These are phyloP conservation scores for Phalangium opilio DNA, from an alignment of 2,888 invertebrate species.

Conservation along the genomic window DNA sequence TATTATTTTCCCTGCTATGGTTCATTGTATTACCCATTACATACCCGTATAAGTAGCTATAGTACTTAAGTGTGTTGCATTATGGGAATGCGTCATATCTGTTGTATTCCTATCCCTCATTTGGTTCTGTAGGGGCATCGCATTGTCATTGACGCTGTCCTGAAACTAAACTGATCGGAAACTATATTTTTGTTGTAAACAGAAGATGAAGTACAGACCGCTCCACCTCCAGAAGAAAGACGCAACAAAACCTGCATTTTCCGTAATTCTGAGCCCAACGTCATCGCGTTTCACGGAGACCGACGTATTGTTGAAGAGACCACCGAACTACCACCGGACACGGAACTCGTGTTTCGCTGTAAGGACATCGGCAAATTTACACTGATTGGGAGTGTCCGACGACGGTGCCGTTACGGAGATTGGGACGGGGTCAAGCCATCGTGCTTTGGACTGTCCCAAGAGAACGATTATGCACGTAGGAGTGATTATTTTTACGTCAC, in stretches of 20 bases:
- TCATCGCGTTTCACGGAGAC: conserved; percentile 66
- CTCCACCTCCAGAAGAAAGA: conserved; percentile 11
- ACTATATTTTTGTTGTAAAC: background rate
- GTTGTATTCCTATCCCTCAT: too few relatives aligned
- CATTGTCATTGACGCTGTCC: too few relatives aligned
- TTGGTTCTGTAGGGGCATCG: too few relatives aligned
- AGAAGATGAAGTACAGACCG: conserved; percentile 8
- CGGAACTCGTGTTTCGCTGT: conserved; percentile 52
- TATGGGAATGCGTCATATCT: too few relatives aligned
- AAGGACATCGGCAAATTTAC: conserved; percentile 72
- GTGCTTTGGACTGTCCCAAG: conserved; percentile 66
- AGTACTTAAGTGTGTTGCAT: too few relatives aligned
- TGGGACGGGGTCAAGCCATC: conserved; percentile 65
- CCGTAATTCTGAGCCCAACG: conserved; percentile 58
- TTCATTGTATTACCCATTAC: background rate
- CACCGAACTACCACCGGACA: conserved; percentile 60
- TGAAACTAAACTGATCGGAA: too few relatives aligned
- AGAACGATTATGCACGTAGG: conserved; percentile 69
- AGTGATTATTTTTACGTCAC: conserved; percentile 16
- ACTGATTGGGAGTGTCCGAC: conserved; percentile 54
- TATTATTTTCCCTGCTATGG: background rate
- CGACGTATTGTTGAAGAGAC: conserved; percentile 55
- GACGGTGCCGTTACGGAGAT: conserved; percentile 57
- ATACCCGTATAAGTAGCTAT: too few relatives aligned
- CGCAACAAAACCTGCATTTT: conserved; percentile 56